phyloP scores from a whole-genome alignment of 2,113 vertebrate genomes.

The Pygoscelis antarcticus region DNA sequence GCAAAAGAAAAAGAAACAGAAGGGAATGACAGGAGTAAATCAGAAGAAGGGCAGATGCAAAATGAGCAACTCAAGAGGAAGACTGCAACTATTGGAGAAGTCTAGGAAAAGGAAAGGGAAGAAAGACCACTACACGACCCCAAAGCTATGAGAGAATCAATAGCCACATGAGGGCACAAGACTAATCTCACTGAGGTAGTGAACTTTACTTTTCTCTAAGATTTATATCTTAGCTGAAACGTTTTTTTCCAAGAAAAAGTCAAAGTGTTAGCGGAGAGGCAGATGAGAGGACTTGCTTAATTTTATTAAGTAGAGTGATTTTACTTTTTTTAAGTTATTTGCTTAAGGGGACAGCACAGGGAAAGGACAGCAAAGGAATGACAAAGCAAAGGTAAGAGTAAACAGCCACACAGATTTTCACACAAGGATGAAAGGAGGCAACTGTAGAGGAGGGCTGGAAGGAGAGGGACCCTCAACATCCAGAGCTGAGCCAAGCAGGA shows the following conservation, averaged over 20 bases:
- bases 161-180: neutral
- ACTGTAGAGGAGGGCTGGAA: neutral
- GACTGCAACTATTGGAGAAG: neutral
- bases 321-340: neutral
- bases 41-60: neutral
- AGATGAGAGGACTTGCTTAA: neutral
- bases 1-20: neutral
- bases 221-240: neutral
- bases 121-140: too few relatives aligned
- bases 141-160: neutral
- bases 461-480: accelerated
- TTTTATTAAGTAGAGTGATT: neutral
- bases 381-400: neutral
- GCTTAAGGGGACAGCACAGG: neutral
- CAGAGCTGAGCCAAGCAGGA: neutral
- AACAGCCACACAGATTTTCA: accelerated
- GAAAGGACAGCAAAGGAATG: neutral
- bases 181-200: neutral
- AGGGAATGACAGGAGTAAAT: neutral
- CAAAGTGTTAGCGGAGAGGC: neutral
- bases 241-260: neutral
- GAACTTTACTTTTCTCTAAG: neutral
- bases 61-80: neutral
- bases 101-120: neutral
- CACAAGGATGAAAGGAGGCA: neutral